Conservation (phyloP, 2,888 invertebrate genomes). For the Agrilus biguttatus region DNA sequence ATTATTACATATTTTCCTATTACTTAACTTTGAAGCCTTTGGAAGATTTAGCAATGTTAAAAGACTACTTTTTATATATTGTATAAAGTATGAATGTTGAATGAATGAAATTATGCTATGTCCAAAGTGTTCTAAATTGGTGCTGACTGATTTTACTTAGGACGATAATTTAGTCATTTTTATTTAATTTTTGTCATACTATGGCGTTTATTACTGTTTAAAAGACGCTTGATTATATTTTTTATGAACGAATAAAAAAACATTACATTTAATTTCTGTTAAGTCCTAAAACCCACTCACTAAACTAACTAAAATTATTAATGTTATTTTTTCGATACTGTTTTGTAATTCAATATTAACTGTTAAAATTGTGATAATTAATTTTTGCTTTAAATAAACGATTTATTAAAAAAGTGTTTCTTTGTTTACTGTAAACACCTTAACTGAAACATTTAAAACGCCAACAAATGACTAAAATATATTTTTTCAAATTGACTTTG, state of each 20-base stretch:
- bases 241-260: too few species aligned
- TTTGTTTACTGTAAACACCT: too few species aligned
- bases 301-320: too few species aligned
- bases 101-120: constrained; percentile 17
- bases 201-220: too few species aligned
- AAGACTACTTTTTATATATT: constrained; percentile 25
- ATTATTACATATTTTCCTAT: constrained; percentile 13
- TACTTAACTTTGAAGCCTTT: constrained; percentile 22
- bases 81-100: constrained; percentile 32
- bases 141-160: constrained; percentile 29
- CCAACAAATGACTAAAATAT: too few species aligned
- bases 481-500: too few species aligned
- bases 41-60: constrained; percentile 26
- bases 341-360: constrained; percentile 16
- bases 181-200: constrained; percentile 26
- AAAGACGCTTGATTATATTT: too few species aligned
- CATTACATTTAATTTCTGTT: constrained; percentile 10
- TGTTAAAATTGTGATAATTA: constrained; percentile 37
- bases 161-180: constrained; percentile 22
- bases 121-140: constrained; percentile 18
- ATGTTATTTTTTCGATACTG: constrained; percentile 7
- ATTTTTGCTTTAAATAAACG: constrained; percentile 19
- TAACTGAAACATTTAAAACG: too few species aligned
- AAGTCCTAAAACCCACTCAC: constrained; percentile 11
- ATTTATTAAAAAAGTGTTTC: too few species aligned